Percentiles rank a stretch among this genome's conserved stretches.
Evolutionary conservation across 1,140 invertebrate genomes (phyloP).

Genomic region (Diabrotica undecimpunctata): DNA sequence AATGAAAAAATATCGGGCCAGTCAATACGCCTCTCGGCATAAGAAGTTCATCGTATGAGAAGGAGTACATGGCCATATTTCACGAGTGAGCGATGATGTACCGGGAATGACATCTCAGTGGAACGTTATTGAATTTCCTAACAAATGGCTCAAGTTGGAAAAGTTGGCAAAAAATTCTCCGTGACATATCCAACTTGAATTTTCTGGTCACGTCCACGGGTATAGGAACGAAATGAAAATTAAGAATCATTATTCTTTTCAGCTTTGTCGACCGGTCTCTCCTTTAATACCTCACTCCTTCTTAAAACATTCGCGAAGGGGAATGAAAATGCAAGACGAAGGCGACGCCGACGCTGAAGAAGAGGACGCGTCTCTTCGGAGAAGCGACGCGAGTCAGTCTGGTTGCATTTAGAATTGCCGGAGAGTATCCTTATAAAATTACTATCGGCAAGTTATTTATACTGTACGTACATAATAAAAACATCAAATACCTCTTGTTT

Average conservation of each 20-base stretch:
- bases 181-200: conserved; percentile 42
- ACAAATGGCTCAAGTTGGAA: conserved; percentile 44
- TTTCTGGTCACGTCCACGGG: conserved; percentile 45
- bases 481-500: too few relatives aligned
- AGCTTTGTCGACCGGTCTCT: conserved; percentile 44
- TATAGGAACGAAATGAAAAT: conserved; percentile 50
- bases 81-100: conserved; percentile 46
- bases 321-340: conserved; percentile 39
- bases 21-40: conserved; percentile 4
- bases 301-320: conserved; percentile 45
- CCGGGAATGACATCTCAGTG: conserved; percentile 44
- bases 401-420: too few relatives aligned
- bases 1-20: conserved; percentile 1
- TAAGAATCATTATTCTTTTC: conserved; percentile 50
- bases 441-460: too few relatives aligned
- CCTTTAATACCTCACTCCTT: conserved; percentile 44
- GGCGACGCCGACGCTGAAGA: conserved; percentile 18
- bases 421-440: too few relatives aligned
- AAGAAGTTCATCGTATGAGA: conserved; percentile 9
- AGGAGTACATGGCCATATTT: conserved; percentile 37
- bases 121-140: conserved; percentile 48
- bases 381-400: background rate
- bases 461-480: too few relatives aligned
- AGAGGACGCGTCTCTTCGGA: background rate
- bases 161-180: conserved; percentile 44